A percentile compares a stretch with the other conserved stretches of the same genome.
Evolutionary conservation across 2,113 vertebrate genomes (phyloP).

Genomic region (Chloropsis cyanopogon): DNA sequence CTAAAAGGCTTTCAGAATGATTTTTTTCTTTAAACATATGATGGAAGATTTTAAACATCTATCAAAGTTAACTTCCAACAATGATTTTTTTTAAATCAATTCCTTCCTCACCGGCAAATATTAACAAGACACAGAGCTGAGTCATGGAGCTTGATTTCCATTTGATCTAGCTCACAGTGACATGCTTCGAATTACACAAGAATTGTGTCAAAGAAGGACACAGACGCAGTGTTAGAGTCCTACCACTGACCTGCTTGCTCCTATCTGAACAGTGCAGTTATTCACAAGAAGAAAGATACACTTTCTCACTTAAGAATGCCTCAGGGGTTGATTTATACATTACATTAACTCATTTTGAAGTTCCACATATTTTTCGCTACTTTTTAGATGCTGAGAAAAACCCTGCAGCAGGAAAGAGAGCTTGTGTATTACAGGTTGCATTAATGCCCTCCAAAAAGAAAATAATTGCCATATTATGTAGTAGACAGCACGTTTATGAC

Average conservation of each 20-base stretch:
- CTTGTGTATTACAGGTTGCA: neutral
- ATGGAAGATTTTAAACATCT: neutral
- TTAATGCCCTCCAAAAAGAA: neutral
- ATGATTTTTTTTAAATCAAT: neutral
- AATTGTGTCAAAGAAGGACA: conserved; percentile 1
- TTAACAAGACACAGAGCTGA: neutral
- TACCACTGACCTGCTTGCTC: conserved; percentile 6
- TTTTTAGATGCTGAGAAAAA: neutral
- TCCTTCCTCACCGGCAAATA: neutral
- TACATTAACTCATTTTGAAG: conserved; percentile 1
- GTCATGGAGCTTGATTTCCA: neutral
- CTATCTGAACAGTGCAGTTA: conserved; percentile 24
- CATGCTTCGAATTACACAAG: neutral
- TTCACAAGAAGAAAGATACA: conserved; percentile 37
- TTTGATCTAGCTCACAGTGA: neutral
- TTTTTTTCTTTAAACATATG: neutral
- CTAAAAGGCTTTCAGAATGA: neutral
- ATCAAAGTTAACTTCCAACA: neutral
- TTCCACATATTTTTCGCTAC: neutral
- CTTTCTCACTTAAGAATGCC: conserved; percentile 31
- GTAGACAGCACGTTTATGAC: neutral
- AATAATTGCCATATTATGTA: neutral
- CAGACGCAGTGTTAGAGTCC: neutral
- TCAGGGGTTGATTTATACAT: neutral
- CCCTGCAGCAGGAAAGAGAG: neutral